Conservation (phyloP, 2,888 invertebrate species). For the Mimachlamys varia region DNA sequence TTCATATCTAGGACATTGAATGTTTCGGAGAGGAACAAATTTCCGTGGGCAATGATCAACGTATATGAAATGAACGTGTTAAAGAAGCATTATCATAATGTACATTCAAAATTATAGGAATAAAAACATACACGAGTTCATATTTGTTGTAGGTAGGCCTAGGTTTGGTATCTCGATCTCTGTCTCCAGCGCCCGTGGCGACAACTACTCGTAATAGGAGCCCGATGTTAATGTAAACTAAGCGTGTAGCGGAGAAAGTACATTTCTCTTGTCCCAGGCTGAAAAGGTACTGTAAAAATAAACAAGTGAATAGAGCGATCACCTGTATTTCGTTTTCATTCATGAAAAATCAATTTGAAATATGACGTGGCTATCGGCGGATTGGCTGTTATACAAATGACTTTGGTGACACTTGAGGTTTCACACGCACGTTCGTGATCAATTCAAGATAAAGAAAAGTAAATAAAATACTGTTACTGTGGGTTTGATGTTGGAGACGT, state of each 20-base stretch:
- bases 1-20: background rate
- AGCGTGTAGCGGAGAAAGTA: background rate
- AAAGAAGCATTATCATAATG: too few relatives aligned
- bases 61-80: too few relatives aligned
- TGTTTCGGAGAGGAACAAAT: too few relatives aligned
- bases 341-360: conserved; percentile 25
- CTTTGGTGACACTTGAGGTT: conserved; percentile 1
- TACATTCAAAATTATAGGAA: too few relatives aligned
- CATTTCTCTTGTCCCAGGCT: background rate
- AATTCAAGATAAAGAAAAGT: background rate
- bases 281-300: background rate
- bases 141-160: background rate
- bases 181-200: background rate
- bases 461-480: background rate
- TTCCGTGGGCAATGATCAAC: too few relatives aligned
- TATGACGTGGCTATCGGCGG: background rate
- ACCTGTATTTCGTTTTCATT: background rate
- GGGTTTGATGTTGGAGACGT: background rate
- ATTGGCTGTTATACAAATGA: background rate
- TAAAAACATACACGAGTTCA: too few relatives aligned
- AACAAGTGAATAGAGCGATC: background rate
- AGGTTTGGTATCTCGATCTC: background rate
- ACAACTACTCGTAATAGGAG: background rate
- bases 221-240: background rate
- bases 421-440: background rate